phyloP scores from a whole-genome alignment of 2,888 invertebrate genomes.

The Anthoptus insignis region DNA sequence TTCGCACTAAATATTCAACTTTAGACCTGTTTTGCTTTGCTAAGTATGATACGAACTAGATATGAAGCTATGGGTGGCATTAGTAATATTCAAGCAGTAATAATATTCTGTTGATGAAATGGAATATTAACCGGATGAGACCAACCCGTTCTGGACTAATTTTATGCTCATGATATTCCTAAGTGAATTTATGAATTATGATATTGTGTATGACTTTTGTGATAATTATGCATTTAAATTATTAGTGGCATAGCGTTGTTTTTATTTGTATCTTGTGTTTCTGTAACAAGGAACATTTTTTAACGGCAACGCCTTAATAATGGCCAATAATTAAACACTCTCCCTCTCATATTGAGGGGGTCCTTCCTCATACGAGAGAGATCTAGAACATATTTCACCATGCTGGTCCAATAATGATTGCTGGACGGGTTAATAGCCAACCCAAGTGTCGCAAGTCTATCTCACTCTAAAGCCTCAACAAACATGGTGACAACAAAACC shows the following conservation, averaged over 20 bases:
- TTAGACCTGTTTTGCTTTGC: background rate
- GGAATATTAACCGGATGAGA: background rate
- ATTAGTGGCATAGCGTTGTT: background rate
- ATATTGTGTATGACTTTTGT: slow-evolving; percentile 35
- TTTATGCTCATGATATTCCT: background rate
- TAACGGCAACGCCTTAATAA: too few relatives aligned
- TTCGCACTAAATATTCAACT: slow-evolving; percentile 1
- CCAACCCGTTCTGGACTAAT: slow-evolving; percentile 3
- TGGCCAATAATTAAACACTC: too few relatives aligned
- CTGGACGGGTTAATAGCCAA: too few relatives aligned
- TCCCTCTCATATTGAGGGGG: too few relatives aligned
- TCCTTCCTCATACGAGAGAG: too few relatives aligned
- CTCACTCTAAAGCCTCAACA: too few relatives aligned
- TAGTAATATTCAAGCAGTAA: background rate
- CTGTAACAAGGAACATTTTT: too few relatives aligned
- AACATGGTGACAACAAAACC: too few relatives aligned
- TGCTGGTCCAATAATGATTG: too few relatives aligned
- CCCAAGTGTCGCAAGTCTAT: too few relatives aligned
- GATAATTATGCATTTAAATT: slow-evolving; percentile 7
- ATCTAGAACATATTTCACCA: too few relatives aligned
- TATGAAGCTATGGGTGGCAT: background rate
- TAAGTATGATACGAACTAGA: background rate
- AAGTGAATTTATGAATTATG: slow-evolving; percentile 41
- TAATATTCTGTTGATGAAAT: slow-evolving; percentile 2
- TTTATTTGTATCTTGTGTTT: too few relatives aligned